A percentile compares a stretch with the other conserved stretches of the same genome.
Evolutionary conservation across 1,140 invertebrate species (phyloP).

Genomic region (Pantala flavescens): DNA sequence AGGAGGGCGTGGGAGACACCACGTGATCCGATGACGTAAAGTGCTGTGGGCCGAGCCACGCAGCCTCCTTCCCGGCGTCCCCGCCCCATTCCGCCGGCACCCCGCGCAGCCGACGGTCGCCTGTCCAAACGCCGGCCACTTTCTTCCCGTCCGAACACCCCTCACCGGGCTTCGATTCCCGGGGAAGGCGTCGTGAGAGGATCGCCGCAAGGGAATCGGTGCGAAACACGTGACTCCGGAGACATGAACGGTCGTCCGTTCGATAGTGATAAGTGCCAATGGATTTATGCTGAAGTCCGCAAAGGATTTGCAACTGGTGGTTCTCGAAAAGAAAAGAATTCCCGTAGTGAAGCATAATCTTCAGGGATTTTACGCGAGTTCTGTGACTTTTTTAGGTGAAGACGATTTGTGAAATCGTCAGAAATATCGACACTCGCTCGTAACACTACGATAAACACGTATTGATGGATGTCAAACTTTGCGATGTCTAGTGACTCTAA

Average conservation of each 20-base stretch:
- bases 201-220: conserved; percentile 37
- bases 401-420: too few relatives aligned
- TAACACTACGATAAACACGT: too few relatives aligned
- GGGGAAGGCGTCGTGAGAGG: conserved; percentile 53
- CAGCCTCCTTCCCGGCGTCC: conserved; percentile 25
- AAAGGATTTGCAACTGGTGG: too few relatives aligned
- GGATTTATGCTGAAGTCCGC: conserved; percentile 31
- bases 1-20: neutral
- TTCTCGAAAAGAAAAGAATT: too few relatives aligned
- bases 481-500: too few relatives aligned
- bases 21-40: conserved; percentile 1
- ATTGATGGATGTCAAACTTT: too few relatives aligned
- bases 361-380: too few relatives aligned
- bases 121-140: conserved; percentile 39
- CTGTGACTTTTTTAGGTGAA: too few relatives aligned
- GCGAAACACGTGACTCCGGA: conserved; percentile 15
- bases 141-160: conserved; percentile 23
- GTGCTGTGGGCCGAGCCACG: conserved; percentile 4
- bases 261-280: conserved; percentile 29
- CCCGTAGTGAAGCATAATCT: too few relatives aligned
- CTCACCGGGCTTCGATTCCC: conserved; percentile 43
- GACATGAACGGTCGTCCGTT: conserved; percentile 13
- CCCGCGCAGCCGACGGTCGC: conserved; percentile 30
- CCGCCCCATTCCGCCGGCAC: conserved; percentile 26
- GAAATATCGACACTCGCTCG: too few relatives aligned